These are phyloP conservation scores for Erpornis zantholeuca DNA, from an alignment of 2,113 vertebrate genomes.

Conservation along the genomic window DNA sequence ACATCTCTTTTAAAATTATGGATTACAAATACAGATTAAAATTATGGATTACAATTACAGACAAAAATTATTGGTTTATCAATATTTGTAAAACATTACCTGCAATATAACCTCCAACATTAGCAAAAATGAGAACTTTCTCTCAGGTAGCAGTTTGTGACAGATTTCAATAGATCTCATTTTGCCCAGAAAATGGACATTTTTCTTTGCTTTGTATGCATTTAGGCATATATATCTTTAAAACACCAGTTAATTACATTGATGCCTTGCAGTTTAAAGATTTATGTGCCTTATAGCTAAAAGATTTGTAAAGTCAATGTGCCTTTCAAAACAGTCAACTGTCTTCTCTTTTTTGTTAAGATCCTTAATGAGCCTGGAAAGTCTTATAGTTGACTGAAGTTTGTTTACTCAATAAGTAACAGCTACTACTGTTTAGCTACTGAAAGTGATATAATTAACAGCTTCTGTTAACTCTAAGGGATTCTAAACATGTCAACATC, in stretches of 20 bases:
- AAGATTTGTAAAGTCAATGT: not conserved
- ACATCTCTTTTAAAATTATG: not conserved
- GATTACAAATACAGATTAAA: not conserved
- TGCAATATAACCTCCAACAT: not conserved
- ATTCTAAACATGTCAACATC: not conserved
- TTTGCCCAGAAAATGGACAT: not conserved
- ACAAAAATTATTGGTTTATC: not conserved
- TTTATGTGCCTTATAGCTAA: not conserved
- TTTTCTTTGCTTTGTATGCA: not conserved
- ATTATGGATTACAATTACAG: not conserved
- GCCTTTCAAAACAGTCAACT: constrained; percentile 15
- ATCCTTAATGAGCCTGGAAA: constrained; percentile 7
- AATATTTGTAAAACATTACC: not conserved
- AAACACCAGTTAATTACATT: not conserved
- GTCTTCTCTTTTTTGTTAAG: not conserved
- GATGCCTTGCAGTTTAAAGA: not conserved
- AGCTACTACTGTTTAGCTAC: not conserved
- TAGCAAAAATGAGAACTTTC: not conserved
- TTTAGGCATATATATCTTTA: not conserved
- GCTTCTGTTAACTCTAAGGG: not conserved
- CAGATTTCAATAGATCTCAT: not conserved
- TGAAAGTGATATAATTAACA: constrained; percentile 27
- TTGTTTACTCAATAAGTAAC: constrained; percentile 37
- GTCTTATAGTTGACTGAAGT: constrained; percentile 18
- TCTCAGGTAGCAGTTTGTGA: not conserved